Evolutionary conservation across 1,140 invertebrate genomes (phyloP).

Genomic region (Trachelipus rathkii): DNA sequence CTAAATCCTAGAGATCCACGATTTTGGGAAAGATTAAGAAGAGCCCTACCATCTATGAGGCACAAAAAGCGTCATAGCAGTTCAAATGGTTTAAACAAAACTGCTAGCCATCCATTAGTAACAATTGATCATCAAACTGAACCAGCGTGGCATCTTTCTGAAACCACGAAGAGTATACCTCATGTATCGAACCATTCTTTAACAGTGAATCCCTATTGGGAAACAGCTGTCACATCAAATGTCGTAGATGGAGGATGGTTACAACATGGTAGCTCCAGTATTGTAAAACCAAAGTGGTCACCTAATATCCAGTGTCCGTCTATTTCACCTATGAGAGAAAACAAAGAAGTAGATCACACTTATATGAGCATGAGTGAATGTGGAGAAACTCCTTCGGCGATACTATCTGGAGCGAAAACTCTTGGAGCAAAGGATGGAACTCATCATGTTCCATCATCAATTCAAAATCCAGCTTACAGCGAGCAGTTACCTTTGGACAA

Average conservation of each 20-base stretch:
- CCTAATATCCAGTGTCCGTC: slow-evolving; percentile 21
- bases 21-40: slow-evolving; percentile 42
- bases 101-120: slow-evolving; percentile 34
- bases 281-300: slow-evolving; percentile 23
- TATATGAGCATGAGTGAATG: slow-evolving; percentile 45
- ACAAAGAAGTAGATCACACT: slow-evolving; percentile 32
- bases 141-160: slow-evolving; percentile 33
- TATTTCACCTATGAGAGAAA: slow-evolving; percentile 8
- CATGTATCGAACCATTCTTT: slow-evolving; percentile 28
- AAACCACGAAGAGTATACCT: slow-evolving; percentile 29
- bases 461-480: neutral
- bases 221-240: slow-evolving; percentile 39
- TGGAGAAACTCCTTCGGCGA: slow-evolving; percentile 28
- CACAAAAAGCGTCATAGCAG: slow-evolving; percentile 22
- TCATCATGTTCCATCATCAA: neutral
- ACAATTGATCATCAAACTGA: slow-evolving; percentile 32
- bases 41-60: slow-evolving; percentile 33
- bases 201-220: slow-evolving; percentile 44
- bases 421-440: neutral
- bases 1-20: slow-evolving; percentile 37
- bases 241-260: slow-evolving; percentile 32
- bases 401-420: neutral
- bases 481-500: neutral
- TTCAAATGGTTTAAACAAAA: slow-evolving; percentile 25
- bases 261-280: slow-evolving; percentile 21